These are phyloP conservation scores for Hippocampus comes DNA, from an alignment of 2,113 vertebrate species.

Conservation along the genomic window DNA sequence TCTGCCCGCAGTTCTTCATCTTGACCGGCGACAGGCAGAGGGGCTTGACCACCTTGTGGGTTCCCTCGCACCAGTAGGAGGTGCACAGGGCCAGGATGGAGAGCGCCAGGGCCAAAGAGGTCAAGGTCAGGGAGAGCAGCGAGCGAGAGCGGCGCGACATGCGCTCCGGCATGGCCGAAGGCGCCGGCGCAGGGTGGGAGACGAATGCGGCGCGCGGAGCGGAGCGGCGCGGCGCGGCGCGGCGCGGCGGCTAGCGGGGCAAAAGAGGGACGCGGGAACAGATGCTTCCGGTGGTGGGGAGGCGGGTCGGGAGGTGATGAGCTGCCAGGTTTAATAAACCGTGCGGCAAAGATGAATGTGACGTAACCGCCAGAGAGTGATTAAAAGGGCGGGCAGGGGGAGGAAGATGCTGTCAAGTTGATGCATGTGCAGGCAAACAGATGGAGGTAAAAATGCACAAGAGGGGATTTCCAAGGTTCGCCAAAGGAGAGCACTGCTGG, in stretches of 20 bases:
- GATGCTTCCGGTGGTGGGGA: slow-evolving; percentile 22
- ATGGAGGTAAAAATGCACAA: slow-evolving; percentile 47
- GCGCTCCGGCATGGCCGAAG: slow-evolving; percentile 65
- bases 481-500: slow-evolving; percentile 12
- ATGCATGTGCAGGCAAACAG: slow-evolving; percentile 38
- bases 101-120: slow-evolving; percentile 74
- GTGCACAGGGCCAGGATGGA: slow-evolving; percentile 80
- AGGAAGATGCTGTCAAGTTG: slow-evolving; percentile 29
- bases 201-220: background rate
- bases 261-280: slow-evolving; percentile 19
- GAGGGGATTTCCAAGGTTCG: slow-evolving; percentile 32
- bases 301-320: slow-evolving; percentile 26
- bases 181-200: background rate
- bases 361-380: slow-evolving; percentile 36
- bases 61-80: slow-evolving; percentile 83
- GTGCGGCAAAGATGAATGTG: slow-evolving; percentile 14
- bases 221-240: background rate
- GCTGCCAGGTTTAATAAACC: slow-evolving; percentile 43
- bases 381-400: slow-evolving; percentile 26
- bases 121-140: slow-evolving; percentile 75
- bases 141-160: slow-evolving; percentile 74
- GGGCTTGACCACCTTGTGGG: slow-evolving; percentile 82
- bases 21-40: slow-evolving; percentile 80
- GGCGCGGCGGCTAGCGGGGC: background rate
- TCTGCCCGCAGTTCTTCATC: slow-evolving; percentile 77